Conservation (phyloP, 30 jellyfish, hydroid and myxozoan species). For the Mastigias papua region DNA sequence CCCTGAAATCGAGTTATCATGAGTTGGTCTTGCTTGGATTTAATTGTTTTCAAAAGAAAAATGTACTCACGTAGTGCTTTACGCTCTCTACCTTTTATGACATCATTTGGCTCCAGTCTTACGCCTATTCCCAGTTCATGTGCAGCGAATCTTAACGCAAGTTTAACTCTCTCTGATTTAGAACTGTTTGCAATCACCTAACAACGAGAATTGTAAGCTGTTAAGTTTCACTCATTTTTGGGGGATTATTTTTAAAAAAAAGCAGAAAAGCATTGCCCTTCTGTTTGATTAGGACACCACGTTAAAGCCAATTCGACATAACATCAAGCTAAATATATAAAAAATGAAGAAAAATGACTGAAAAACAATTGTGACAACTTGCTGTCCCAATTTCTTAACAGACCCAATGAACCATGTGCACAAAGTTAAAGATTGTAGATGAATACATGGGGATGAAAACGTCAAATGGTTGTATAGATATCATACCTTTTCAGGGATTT, state of each 20-base stretch:
- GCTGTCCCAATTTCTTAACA: too few species aligned
- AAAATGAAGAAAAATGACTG: too few species aligned
- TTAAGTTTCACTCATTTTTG: too few species aligned
- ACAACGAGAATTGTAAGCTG: neutral
- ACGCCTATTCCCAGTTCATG: slow-evolving; percentile 58
- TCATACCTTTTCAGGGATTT: slow-evolving; percentile 50
- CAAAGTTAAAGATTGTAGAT: too few species aligned
- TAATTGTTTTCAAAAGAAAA: slow-evolving; percentile 19
- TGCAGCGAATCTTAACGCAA: slow-evolving; percentile 53
- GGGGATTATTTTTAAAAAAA: too few species aligned
- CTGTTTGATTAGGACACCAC: too few species aligned
- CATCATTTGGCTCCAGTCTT: slow-evolving; percentile 31
- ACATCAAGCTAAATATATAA: too few species aligned
- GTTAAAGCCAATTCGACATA: too few species aligned
- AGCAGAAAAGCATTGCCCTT: too few species aligned
- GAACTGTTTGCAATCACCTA: slow-evolving; percentile 63
- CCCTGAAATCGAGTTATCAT: neutral
- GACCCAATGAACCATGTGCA: too few species aligned
- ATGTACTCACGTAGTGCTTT: slow-evolving; percentile 34
- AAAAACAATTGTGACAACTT: too few species aligned
- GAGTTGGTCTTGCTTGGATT: slow-evolving; percentile 17
- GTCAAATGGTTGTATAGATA: neutral
- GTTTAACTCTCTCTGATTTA: slow-evolving; percentile 49
- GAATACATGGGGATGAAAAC: too few species aligned
- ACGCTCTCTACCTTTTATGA: slow-evolving; percentile 21